Base-by-base conservation (phyloP, 2,113 vertebrate genomes). In the Peromyscus californicus region DNA sequence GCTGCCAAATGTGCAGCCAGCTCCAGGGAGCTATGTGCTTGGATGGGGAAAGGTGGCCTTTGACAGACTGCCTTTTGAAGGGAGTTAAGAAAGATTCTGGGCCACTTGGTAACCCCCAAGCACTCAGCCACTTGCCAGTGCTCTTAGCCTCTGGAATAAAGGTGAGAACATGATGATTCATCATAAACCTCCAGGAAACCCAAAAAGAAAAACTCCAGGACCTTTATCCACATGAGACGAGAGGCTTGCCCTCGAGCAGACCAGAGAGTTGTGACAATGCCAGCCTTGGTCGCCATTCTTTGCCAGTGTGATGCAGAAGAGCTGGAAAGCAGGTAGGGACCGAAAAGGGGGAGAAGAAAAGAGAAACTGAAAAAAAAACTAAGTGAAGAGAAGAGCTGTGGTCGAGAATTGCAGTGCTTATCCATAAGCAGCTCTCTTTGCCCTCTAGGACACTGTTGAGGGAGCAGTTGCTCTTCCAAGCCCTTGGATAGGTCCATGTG, bases 181-280 rank as follows among this genome's bases (percentile, higher is more conserved):
- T 96, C 4, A 2, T 45, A 79, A 94, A 39, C 31, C 45, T 31
- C 61, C 65, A 84, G n/a, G 19, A 51, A 91, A 65, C 74, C 72
- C 84, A 39, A 21, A 87, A 67, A 48, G 45, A 79, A 21, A 82
- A 78, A n/a, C 9, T 63, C 70, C 54, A 10, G 21, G 57, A 39
- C 72, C 61, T 86, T 91, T 84, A 22, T 42, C 75, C 80, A 45
- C 33, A 39, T 36, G 24, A 75, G 48, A 9, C 19, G 54, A 93
- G 85, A 89, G 39, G 65, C n/a, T 94, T 22, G 59, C 3, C 48
- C 11, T 12, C 57, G 39, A 75, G 80, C 42, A 85, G 63, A 39
- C 59, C 26, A 13, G 36, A 79, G 7, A 75, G 7, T 5, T 0
- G 0, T 31, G 13, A n/a, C 6, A 51, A 13, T 7, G 24, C 51